Evolutionary conservation across 2,113 vertebrate genomes (phyloP), one percentile per base, ranked within the genome.

Genomic region (Mesembrinibis cayennensis): DNA sequence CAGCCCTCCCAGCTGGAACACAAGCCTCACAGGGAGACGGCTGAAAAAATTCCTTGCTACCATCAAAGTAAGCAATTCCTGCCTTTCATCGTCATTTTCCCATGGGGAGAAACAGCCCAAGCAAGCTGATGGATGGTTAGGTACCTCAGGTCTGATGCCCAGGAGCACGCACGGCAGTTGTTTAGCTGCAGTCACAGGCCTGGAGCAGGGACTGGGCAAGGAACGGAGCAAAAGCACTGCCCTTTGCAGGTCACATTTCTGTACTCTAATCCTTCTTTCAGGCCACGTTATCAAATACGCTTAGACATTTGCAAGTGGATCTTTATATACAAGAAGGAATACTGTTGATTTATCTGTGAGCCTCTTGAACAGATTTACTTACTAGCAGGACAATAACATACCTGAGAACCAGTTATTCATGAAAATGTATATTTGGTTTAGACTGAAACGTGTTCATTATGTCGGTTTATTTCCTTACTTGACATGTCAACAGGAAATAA

Each of bases 261-360:
- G 32, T 49, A 61, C 34, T 55, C 36, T 10, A 65, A 25, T 79
- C 18, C 3, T 69, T 72, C 69, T 65, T 79, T 61, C 73, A 86
- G 77, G 26, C 5, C 42, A 19, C 0, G 0, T 30, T 65, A 72
- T 45, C 52, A 62, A 83, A 74, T 26, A 27, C 1, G 0, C 23
- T 53, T 16, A 78, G 16, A 62, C 17, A 23, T 47, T 73, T 80
- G 27, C 22, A 50, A 85, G n/a, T 47, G 36, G 7, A 70, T 63
- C 42, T 94, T 87, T 58, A 42, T 16, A 36, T 6, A 55, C 5
- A 63, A 53, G 36, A 59, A 38, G 22, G 23, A 86, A 86, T 70
- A 58, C 4, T 2, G 2, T 13, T 69, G 45, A 69, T 79, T 76
- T 79, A 26, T 34, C 49, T 58, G 5, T 22, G 40, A 79, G 26